Conservation (phyloP, 2,888 invertebrate species). For the Drosophila gaucha region DNA sequence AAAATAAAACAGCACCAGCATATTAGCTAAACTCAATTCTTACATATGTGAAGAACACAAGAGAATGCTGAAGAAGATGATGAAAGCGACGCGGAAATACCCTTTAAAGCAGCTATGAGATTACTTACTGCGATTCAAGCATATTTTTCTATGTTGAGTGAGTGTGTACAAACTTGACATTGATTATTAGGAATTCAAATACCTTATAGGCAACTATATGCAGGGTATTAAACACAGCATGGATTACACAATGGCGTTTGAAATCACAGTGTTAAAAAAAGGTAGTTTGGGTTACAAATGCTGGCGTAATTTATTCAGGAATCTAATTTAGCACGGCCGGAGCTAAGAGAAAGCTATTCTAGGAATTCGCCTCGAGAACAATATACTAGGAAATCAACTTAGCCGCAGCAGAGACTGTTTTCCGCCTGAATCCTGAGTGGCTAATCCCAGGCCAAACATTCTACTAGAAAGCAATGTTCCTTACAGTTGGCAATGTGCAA, state of each 20-base stretch:
- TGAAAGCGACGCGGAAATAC: neutral
- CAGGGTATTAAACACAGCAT: neutral
- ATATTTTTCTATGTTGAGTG: neutral
- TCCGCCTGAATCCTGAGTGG: neutral
- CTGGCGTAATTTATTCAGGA: neutral
- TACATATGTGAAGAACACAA: slow-evolving; percentile 5
- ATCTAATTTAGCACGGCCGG: neutral
- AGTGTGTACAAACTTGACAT: neutral
- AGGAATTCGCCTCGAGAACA: neutral
- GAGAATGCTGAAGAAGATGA: no score
- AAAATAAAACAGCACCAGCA: neutral
- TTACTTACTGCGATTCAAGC: neutral
- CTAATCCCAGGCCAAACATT: neutral
- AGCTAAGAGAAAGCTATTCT: neutral
- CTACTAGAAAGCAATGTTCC: neutral
- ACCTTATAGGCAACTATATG: no score
- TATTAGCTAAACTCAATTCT: slow-evolving; percentile 14
- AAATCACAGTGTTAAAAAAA: neutral
- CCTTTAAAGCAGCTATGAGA: neutral
- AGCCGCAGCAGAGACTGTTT: neutral
- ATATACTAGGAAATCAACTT: neutral
- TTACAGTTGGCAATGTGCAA: no score
- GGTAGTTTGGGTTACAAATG: neutral
- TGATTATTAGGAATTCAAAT: neutral
- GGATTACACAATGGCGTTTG: neutral